Conservation (phyloP, 2,113 vertebrate genomes). For the Poicephalus meyeri region DNA sequence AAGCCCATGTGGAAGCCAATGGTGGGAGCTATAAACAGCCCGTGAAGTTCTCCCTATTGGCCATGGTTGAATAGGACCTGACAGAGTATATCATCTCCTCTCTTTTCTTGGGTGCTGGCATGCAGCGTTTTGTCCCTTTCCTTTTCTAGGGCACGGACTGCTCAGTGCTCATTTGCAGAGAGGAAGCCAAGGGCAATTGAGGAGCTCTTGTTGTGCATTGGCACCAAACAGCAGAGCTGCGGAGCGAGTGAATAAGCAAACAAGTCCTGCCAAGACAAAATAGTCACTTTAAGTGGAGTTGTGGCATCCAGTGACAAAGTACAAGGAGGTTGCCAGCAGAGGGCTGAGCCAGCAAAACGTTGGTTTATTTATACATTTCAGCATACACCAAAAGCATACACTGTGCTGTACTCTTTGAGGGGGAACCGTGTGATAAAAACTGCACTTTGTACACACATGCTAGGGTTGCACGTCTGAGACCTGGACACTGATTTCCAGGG, state of each 20-base stretch:
- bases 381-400: accelerated
- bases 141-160: background rate
- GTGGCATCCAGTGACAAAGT: conserved; percentile 35
- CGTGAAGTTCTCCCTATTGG: background rate
- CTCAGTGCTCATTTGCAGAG: background rate
- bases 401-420: background rate
- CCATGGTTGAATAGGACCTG: background rate
- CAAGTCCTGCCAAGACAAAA: background rate
- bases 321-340: background rate
- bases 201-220: conserved; percentile 16
- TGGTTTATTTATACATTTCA: conserved; percentile 49
- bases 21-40: background rate
- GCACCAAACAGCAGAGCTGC: background rate
- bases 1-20: background rate
- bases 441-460: background rate
- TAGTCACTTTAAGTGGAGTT: conserved; percentile 28
- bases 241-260: background rate
- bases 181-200: conserved; percentile 5
- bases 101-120: background rate
- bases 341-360: conserved; percentile 45
- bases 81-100: background rate
- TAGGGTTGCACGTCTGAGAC: background rate
- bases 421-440: background rate
- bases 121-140: background rate
- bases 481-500: background rate